phyloP scores from a whole-genome alignment of 2,888 invertebrate species.

The Ethmia dodecea region DNA sequence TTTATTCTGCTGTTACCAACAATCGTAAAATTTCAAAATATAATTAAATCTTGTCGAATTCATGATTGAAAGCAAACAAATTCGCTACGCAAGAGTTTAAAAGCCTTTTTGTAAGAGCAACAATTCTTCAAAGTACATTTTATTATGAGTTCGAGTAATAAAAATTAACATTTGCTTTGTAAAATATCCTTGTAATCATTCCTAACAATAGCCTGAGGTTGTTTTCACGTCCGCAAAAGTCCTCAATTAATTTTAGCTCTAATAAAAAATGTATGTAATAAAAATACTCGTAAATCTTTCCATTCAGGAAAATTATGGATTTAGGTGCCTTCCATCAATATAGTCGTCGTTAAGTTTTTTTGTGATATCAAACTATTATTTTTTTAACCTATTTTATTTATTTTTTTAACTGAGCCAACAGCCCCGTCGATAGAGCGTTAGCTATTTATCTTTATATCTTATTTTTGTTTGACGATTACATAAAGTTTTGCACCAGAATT shows the following conservation, averaged over 20 bases:
- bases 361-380: too few species aligned
- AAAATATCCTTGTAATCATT: conserved; percentile 66
- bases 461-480: too few species aligned
- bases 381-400: too few species aligned
- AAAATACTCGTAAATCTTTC: conserved; percentile 7
- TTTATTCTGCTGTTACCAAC: too few species aligned
- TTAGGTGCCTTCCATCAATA: conserved; percentile 34
- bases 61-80: too few species aligned
- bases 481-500: too few species aligned
- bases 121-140: conserved; percentile 49
- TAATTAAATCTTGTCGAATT: too few species aligned
- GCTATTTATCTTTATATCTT: too few species aligned
- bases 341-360: neutral
- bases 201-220: conserved; percentile 63
- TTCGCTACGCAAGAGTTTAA: conserved; percentile 15
- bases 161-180: conserved; percentile 70
- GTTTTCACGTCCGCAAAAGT: conserved; percentile 67
- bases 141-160: conserved; percentile 47
- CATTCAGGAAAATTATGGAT: conserved; percentile 31
- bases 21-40: too few species aligned
- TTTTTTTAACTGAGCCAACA: too few species aligned
- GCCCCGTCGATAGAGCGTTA: too few species aligned
- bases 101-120: conserved; percentile 29
- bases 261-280: conserved; percentile 45
- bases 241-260: conserved; percentile 67